These are phyloP conservation scores for Drosophila watanabei DNA, from an alignment of 1,140 invertebrate genomes.

Conservation along the genomic window DNA sequence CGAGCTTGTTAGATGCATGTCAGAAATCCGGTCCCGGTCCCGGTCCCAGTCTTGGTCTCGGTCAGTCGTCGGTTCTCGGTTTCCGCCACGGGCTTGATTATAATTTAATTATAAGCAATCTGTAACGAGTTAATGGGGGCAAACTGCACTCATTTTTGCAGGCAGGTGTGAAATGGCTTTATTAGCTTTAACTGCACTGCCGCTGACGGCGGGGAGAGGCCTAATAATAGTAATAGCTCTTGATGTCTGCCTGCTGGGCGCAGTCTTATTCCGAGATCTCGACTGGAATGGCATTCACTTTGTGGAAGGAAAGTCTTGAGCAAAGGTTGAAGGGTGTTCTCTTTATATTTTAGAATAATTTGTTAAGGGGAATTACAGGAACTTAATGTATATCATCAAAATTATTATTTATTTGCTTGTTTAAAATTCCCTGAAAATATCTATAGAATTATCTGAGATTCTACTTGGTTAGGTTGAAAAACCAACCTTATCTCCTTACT, in stretches of 20 bases:
- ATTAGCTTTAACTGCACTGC: constrained; percentile 62
- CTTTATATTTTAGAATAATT: background rate
- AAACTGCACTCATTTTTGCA: constrained; percentile 68
- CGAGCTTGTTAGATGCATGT: constrained; percentile 82
- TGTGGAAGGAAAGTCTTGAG: background rate
- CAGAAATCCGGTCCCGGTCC: constrained; percentile 42
- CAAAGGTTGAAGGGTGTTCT: background rate
- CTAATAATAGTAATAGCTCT: constrained; percentile 70
- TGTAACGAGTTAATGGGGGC: constrained; percentile 75
- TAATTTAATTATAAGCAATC: constrained; percentile 84
- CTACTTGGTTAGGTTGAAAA: background rate
- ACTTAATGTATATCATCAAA: background rate
- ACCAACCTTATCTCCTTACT: background rate
- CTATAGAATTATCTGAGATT: background rate
- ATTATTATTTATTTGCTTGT: background rate
- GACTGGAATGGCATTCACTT: constrained; percentile 7
- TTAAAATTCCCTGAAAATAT: too few relatives aligned
- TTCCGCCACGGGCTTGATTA: constrained; percentile 69
- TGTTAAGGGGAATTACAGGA: background rate
- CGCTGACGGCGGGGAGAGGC: constrained; percentile 31
- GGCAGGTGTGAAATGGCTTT: constrained; percentile 83
- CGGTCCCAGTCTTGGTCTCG: constrained; percentile 13
- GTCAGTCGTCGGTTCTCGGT: background rate
- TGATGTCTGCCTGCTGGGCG: constrained; percentile 58
- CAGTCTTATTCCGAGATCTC: constrained; percentile 14